Conservation (phyloP, 2,888 invertebrate genomes). For the Sesia bembeciformis region DNA sequence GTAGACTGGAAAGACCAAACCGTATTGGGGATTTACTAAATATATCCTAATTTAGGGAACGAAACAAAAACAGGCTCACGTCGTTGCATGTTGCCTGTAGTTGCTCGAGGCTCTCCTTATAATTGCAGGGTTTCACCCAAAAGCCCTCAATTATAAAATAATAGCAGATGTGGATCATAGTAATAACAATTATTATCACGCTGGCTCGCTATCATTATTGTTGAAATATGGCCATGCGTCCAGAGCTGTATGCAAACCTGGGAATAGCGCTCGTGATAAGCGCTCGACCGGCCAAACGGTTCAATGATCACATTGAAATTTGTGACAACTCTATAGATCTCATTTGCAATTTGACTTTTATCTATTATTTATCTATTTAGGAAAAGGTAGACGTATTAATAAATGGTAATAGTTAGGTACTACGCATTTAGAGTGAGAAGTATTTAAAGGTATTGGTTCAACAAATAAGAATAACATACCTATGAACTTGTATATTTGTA, state of each 20-base stretch:
- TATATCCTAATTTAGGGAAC: slow-evolving; percentile 60
- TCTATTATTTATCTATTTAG: too few species aligned
- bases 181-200: slow-evolving; percentile 75
- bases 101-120: slow-evolving; percentile 68
- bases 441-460: too few species aligned
- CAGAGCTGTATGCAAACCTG: slow-evolving; percentile 55
- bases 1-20: neutral
- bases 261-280: slow-evolving; percentile 1
- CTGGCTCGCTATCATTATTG: slow-evolving; percentile 64
- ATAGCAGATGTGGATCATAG: slow-evolving; percentile 73
- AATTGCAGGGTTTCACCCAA: slow-evolving; percentile 73
- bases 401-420: too few species aligned
- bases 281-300: too few species aligned
- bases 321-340: too few species aligned
- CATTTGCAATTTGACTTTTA: too few species aligned
- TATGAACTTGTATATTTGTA: too few species aligned
- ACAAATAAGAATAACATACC: too few species aligned
- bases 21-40: slow-evolving; percentile 23
- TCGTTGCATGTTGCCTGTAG: slow-evolving; percentile 58
- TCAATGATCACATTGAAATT: too few species aligned
- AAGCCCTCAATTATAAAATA: slow-evolving; percentile 74
- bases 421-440: too few species aligned
- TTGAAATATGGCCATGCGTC: slow-evolving; percentile 63
- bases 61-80: slow-evolving; percentile 55
- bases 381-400: too few species aligned